Evolutionary conservation across 2,888 invertebrate genomes (phyloP).

Genomic region (Lydus trimaculatus): DNA sequence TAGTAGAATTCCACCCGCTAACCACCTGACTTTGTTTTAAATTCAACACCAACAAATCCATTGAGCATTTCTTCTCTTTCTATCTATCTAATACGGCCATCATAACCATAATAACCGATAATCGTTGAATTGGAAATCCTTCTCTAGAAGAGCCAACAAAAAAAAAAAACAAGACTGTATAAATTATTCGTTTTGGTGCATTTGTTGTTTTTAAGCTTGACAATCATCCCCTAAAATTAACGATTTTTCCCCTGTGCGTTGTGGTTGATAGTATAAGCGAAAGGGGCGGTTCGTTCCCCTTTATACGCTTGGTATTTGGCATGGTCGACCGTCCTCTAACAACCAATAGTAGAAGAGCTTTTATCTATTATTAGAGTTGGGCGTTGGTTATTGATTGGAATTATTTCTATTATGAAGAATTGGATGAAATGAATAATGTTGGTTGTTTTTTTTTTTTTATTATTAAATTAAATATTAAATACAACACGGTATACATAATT

Average conservation of each 20-base stretch:
- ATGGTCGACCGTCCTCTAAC: conserved; percentile 13
- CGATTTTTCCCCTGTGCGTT: not conserved
- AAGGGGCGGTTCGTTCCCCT: conserved; percentile 18
- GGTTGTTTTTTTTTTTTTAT: not conserved
- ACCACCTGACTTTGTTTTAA: conserved; percentile 35
- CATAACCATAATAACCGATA: conserved; percentile 12
- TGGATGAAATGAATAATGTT: too few species aligned
- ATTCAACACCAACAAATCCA: conserved; percentile 21
- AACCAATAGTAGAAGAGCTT: conserved; percentile 16
- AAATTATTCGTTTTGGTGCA: not conserved
- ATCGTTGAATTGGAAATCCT: conserved; percentile 35
- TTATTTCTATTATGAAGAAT: not conserved
- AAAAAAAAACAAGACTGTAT: too few species aligned
- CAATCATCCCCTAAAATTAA: not conserved
- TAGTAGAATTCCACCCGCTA: conserved; percentile 30
- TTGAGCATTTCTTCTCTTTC: not conserved
- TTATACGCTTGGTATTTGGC: conserved; percentile 15
- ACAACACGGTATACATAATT: conserved; percentile 10
- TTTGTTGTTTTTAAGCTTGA: not conserved
- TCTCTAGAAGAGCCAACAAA: not conserved
- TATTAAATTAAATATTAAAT: not conserved
- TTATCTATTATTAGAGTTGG: conserved; percentile 18
- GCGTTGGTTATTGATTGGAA: conserved; percentile 1
- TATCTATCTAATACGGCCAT: not conserved
- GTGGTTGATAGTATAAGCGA: not conserved